Base-by-base conservation (phyloP, 35 echinoderm and acorn worm genomes). In the Ophiothrix spiculata region DNA sequence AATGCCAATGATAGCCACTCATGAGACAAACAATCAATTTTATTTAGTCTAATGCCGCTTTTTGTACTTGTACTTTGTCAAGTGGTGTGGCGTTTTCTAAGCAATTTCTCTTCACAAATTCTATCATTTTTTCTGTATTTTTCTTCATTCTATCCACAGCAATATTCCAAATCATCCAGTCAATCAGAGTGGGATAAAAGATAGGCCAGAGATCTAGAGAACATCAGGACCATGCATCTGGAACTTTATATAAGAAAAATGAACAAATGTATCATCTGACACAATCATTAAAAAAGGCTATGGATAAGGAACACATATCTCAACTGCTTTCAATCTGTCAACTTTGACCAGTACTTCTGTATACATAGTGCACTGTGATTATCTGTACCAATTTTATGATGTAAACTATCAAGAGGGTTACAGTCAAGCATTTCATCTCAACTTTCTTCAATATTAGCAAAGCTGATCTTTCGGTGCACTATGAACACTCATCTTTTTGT, bases 151-250 rank as follows among this genome's bases (percentile, higher is more conserved):
- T n/a, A n/a, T 78, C 31, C 86, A 1, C 92, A 98, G 91, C 92
- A 81, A 87, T 98, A 86, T 98, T 98, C 83, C 95, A 98, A 80
- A 94, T 98, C 73, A 98, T 98, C 78, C 95, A 98, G 56, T 93
- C 95, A 14, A 98, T 98, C 49, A 93, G 95, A 75, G 82, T 98
- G 85, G 88, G 85, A 89, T 98, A 98, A 79, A 75, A 15, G 16
- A 15, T 4, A 10, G 17, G 60, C 17, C 19, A 49, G 60, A 4
- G 17, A 2, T 28, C 60, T 28, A 69, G 60, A n/a, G 6, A 6
- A 49, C 60, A 69, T n/a, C n/a, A n/a, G 60, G 60, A 69, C 60
- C 60, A 69, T 10, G 60, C 60, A 69, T 69, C 60, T 69, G 60
- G 60, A 69, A 54, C 45, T 21, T 54, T 54, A 54, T 54, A 11